Evolutionary conservation across 2,113 vertebrate genomes (phyloP).

Genomic region (Aegotheles bennettii): DNA sequence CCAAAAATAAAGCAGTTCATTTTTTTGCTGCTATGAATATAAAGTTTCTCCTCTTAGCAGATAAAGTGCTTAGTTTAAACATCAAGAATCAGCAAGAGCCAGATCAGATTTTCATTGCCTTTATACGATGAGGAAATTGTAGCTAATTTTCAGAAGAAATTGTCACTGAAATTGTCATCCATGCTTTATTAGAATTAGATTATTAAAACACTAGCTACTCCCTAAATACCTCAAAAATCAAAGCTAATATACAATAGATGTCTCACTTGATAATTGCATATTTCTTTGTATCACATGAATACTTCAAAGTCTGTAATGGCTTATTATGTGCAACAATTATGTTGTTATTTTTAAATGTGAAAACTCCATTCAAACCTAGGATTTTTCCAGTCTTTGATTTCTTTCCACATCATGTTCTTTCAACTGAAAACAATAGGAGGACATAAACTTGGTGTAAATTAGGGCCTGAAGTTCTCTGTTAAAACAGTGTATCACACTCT

Average conservation of each 20-base stretch:
- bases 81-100: not conserved
- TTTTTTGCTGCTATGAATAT: not conserved
- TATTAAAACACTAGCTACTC: not conserved
- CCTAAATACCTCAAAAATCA: not conserved
- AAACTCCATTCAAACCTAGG: not conserved
- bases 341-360: not conserved
- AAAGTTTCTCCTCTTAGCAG: not conserved
- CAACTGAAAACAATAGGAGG: not conserved
- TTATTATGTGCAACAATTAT: not conserved
- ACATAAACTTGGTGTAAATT: not conserved
- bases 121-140: not conserved
- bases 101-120: not conserved
- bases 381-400: not conserved
- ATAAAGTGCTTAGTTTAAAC: not conserved
- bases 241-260: not conserved
- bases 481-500: not conserved
- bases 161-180: not conserved
- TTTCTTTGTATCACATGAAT: not conserved
- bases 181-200: not conserved
- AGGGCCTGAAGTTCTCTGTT: not conserved
- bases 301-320: not conserved
- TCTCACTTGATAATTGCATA: not conserved
- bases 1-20: not conserved
- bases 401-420: not conserved
- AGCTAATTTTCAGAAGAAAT: not conserved